Evolutionary conservation across 1,140 invertebrate genomes (phyloP), one percentile per base, ranked within the genome.

Genomic region (Homalodisca vitripennis): DNA sequence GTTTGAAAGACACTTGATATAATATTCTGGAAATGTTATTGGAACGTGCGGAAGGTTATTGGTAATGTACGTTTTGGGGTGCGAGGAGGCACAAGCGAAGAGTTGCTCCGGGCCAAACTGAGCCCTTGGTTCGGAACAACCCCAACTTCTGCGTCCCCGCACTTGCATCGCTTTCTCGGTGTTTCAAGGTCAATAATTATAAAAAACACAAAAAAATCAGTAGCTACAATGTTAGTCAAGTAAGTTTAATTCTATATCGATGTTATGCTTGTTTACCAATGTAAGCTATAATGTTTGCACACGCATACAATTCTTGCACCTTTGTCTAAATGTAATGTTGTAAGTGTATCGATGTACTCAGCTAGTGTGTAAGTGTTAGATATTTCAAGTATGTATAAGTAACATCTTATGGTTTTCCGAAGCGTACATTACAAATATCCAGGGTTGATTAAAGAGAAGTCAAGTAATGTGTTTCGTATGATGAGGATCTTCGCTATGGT

Each of bases 121-220:
- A 60, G 55, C 55, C 55, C 55, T 60, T 60, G 55, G 27, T 60
- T 13, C 24, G 10, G 55, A 13, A 60, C 14, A 60, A 60, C 24
- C 24, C 55, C 12, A 60, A 30, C 55, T 60, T 30, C 48, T 51
- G 48, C 48, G 17, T 20, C 22, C n/a, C 22, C n/a, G 48, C 48
- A 51, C 48, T 51, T 51, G n/a, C 48, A n/a, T 41, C 34, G 6
- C 34, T 17, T 10, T 17, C 34, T 6, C 34, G 34, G 34, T 41
- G 6, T 17, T 41, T 41, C 17, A 6, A 10, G n/a, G 27, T 60
- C 26, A 60, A 53, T 22, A 53, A 12, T 12, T 27, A 60, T 22
- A 60, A 60, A 60, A 60, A 60, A 27, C 24, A 27, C 22, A 60
- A 60, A 60, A 60, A 60, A 60, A 60, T 13, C n/a, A n/a, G n/a